These are phyloP conservation scores for Nebria brevicollis DNA, from an alignment of 2,888 invertebrate species.

Conservation along the genomic window DNA sequence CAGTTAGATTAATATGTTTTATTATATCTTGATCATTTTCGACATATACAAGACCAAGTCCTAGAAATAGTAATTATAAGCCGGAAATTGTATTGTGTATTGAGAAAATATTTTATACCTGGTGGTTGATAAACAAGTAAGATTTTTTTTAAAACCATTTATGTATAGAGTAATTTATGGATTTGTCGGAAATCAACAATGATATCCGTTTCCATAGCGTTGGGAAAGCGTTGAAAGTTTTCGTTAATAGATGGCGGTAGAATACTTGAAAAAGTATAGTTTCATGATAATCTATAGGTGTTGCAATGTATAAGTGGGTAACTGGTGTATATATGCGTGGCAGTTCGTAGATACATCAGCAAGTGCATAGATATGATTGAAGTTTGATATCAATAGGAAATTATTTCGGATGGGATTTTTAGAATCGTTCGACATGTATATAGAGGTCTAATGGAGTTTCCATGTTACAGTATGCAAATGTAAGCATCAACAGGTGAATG, in stretches of 20 bases:
- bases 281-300: too few relatives aligned
- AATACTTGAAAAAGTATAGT: not conserved
- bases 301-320: too few relatives aligned
- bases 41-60: constrained; percentile 31
- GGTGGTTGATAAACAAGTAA: constrained; percentile 39
- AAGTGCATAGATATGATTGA: not conserved
- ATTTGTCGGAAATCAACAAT: not conserved
- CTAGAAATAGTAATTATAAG: constrained; percentile 5
- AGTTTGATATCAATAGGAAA: constrained; percentile 7
- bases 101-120: constrained; percentile 26
- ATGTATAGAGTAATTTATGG: not conserved
- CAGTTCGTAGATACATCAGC: too few relatives aligned
- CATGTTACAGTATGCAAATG: constrained; percentile 44
- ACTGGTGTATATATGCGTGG: too few relatives aligned
- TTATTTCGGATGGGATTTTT: constrained; percentile 39
- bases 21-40: constrained; percentile 37
- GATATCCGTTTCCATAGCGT: not conserved
- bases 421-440: constrained; percentile 41
- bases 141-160: constrained; percentile 39
- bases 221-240: not conserved
- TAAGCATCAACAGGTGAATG: constrained; percentile 44
- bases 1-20: constrained; percentile 34
- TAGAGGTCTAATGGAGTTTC: constrained; percentile 40
- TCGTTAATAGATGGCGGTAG: not conserved
- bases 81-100: not conserved